Base-by-base conservation (phyloP, 2,113 vertebrate genomes). In the Grallaria varia region DNA sequence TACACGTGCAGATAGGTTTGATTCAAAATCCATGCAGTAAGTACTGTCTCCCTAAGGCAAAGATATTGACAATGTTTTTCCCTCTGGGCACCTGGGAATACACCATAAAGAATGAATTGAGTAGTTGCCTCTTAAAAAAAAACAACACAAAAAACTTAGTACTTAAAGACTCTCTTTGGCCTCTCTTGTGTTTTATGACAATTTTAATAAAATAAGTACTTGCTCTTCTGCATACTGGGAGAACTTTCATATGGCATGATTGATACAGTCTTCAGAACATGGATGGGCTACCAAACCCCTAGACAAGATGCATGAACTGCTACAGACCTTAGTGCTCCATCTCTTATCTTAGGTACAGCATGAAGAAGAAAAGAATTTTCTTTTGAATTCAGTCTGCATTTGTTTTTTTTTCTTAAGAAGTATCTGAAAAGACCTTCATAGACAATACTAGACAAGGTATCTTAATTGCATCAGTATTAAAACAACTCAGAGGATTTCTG, bases 201-300 rank as follows among this genome's bases (percentile, higher is more conserved):
- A 47, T 39, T 39, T 49, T 9, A 1, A 17, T 40, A 0, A 52
- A 1, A 28, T 28, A 1, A 52, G 3, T 74, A 44, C 55, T 84
- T 84, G 7, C 28, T 7, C 22, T 44, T 47, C 7, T 60, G 6
- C 10, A 33, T 18, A 13, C 21, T 58, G 12, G 20, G 17, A 37
- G 10, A 68, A 33, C 11, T 49, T 74, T 50, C n/a, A 15, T 33
- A n/a, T 35, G 13, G 8, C 17, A 12, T 53, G 33, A 44, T 27
- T 18, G 17, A 94, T 11, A 28, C 9, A 42, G 23, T 35, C 42
- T 55, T 63, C 71, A 35, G 24, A 47, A 42, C 40, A 80, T 8
- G 40, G 39, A n/a, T 1, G 10, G 14, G 15, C n/a, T 52, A 44
- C 14, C 72, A 69, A 73, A 45, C 37, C 16, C 4, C 18, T 31